Percentiles rank a stretch among this genome's conserved stretches.
phyloP scores from a whole-genome alignment of 2,797 vertebrate genomes.

The Sebastiscus tertius region DNA sequence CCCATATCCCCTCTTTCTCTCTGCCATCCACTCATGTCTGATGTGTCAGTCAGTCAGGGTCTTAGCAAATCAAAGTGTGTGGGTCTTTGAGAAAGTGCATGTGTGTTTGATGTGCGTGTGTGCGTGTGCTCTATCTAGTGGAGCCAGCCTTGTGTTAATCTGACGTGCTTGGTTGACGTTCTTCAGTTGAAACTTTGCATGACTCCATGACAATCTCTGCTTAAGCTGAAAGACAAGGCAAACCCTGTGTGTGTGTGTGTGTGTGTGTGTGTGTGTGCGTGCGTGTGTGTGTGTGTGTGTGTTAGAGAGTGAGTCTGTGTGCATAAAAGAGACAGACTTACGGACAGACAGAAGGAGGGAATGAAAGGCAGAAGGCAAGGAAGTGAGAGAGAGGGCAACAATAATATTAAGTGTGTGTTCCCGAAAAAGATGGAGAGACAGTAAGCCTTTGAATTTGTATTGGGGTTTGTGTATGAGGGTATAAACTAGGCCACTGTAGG shows the following conservation, averaged over 20 bases:
- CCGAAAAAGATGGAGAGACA: constrained; percentile 29
- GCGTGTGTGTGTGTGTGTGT: background rate
- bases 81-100: constrained; percentile 19
- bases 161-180: constrained; percentile 78
- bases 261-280: background rate
- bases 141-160: constrained; percentile 78
- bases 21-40: constrained; percentile 62
- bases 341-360: constrained; percentile 34
- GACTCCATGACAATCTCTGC: constrained; percentile 76
- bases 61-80: constrained; percentile 66
- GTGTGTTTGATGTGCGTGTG: constrained; percentile 18
- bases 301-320: background rate
- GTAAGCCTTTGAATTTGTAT: constrained; percentile 57
- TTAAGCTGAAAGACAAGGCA: constrained; percentile 71
- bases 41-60: constrained; percentile 73
- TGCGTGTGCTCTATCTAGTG: constrained; percentile 62
- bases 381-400: constrained; percentile 43
- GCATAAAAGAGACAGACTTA: constrained; percentile 15
- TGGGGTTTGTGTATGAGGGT: constrained; percentile 52
- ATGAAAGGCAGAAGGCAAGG: constrained; percentile 37
- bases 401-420: constrained; percentile 51
- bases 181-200: constrained; percentile 76
- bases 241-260: constrained; percentile 37
- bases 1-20: constrained; percentile 10
- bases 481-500: constrained; percentile 64